A percentile compares a stretch with the other conserved stretches of the same genome.
phyloP scores from a whole-genome alignment of 2,113 vertebrate genomes.

The Oceanites oceanicus region DNA sequence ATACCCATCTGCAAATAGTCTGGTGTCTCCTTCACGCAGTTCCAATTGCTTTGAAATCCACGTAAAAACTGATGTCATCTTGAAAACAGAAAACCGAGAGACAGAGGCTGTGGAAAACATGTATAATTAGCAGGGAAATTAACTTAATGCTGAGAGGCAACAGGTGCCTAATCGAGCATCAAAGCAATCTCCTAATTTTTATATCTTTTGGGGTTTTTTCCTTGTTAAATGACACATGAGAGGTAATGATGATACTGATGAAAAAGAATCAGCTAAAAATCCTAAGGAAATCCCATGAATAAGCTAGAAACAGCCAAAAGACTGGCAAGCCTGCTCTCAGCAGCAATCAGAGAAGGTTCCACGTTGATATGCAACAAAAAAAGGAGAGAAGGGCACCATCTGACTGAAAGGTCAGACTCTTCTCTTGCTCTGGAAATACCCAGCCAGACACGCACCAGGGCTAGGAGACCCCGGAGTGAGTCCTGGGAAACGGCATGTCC shows the following conservation, averaged over 20 bases:
- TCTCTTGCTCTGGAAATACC: not conserved
- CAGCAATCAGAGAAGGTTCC: not conserved
- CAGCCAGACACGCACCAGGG: not conserved
- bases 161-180: constrained; percentile 53
- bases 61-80: not conserved
- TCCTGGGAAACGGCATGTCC: accelerated
- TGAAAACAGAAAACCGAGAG: not conserved
- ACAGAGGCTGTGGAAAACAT: not conserved
- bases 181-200: constrained; percentile 26
- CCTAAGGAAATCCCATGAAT: not conserved
- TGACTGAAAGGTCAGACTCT: not conserved
- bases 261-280: not conserved
- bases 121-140: constrained; percentile 44
- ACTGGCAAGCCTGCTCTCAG: not conserved
- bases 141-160: constrained; percentile 60
- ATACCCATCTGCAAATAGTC: not conserved
- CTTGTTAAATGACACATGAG: constrained; percentile 11
- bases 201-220: not conserved
- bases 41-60: not conserved
- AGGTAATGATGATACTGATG: not conserved
- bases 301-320: constrained; percentile 6
- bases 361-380: not conserved
- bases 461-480: not conserved
- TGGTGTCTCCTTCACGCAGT: not conserved
- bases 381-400: not conserved